Evolutionary conservation across 2,888 invertebrate genomes (phyloP), one percentile per base, ranked within the genome.

Genomic region (Linyphia triangularis): DNA sequence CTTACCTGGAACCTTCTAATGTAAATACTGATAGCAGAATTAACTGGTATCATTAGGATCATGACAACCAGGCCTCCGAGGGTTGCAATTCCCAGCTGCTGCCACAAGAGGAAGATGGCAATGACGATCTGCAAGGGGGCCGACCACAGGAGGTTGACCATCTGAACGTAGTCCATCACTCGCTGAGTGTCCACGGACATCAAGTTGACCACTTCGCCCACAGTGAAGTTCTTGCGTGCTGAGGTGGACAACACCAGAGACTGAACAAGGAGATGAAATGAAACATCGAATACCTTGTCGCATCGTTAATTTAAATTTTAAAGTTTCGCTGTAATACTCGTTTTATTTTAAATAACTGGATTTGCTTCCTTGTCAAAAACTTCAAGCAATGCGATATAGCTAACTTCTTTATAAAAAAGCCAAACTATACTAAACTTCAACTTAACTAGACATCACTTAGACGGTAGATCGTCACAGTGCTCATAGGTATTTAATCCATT

Each of bases 141-240:
- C 7, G 93, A 92, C 92, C 92, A 92, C 63, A 93, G 89, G 26
- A 92, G 75, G 90, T 92, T 92, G 16, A 92, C 90, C 84, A 92
- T 92, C 4, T 92, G 91, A 59, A 92, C 91, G 90, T 92, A 92
- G 84, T 93, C 93, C 89, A 92, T 92, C 13, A 93, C 85, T 61
- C 92, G 91, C 57, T 93, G 93, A 16, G 93, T 92, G 89, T 93
- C 93, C 73, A 93, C 93, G 5, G 93, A 92, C 93, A 94, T 94
- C 88, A 94, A 90, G 91, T 94, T 94, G 1, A 94, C 93, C 69
- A 94, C 93, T 91, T 94, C 94, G 1, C 94, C 94, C 2, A 93
- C 93, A 1, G 94, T 94, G 30, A 93, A 93, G 5, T 92, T 91
- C 40, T 92, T 92, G 28, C 93, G 91, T 1, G 94, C 93, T 3